Base-by-base conservation (phyloP, 2,113 vertebrate species). In the Chlorocebus sabaeus region DNA sequence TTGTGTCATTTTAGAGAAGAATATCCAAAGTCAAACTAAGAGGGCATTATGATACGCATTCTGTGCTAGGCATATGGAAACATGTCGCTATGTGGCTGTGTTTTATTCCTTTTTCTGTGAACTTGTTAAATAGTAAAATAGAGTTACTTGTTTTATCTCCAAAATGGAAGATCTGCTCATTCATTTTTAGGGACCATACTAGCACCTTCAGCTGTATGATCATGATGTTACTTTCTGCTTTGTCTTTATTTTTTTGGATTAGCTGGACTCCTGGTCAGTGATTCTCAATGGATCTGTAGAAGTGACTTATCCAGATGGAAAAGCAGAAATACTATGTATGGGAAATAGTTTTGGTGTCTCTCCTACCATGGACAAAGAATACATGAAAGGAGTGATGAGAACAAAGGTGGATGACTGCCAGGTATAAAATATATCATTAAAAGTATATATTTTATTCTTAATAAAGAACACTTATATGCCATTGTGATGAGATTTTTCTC, bases 331-430 rank as follows among this genome's bases (percentile, higher is more conserved):
- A 98, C 97, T 99, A 55, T 99, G 99, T 82, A 99, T 99, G 99
- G 99, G 99, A 59, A 99, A 99, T 98, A 99, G 99, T 96, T 99
- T 99, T 32, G 99, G 99, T 70, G 99, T 99, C 93, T 99, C 99
- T 0, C 99, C 99, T 64, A 99, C 99, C 84, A 99, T 99, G 99
- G 99, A 99, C 96, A 99, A 99, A 97, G 99, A 99, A 89, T 99
- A 99, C 95, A 99, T 99, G 99, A 99, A 99, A 98, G 99, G 99
- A 14, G 99, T 99, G 83, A 99, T 99, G 99, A 99, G 99, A 99
- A 99, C 99, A 87, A 99, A 99, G 98, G 99, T 99, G 98, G 99
- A 99, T 97, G 99, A 99, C 98, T 99, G 99, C 98, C 99, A 99
- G 99, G 99, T 99, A 99, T 30, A 67, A 76, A 55, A 55, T 84